phyloP scores from a whole-genome alignment of 2,113 vertebrate genomes.

The Caloenas nicobarica region DNA sequence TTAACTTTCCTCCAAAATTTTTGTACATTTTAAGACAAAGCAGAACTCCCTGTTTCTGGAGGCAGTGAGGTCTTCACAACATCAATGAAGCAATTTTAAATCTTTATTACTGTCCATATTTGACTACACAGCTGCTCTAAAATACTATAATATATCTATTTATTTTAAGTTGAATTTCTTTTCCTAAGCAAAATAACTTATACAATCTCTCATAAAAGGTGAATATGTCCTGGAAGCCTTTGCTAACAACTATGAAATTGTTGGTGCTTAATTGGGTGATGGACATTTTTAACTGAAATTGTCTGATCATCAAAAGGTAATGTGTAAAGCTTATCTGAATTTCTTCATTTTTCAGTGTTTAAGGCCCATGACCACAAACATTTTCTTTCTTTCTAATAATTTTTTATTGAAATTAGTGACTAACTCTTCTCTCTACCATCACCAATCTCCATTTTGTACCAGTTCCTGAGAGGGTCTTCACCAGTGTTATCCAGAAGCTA shows the following conservation, averaged over 20 bases:
- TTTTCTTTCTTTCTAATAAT: background rate
- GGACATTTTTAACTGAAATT: background rate
- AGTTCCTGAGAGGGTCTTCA: background rate
- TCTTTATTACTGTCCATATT: background rate
- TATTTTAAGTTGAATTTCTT: background rate
- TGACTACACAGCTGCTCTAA: background rate
- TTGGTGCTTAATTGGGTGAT: background rate
- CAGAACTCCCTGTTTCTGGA: background rate
- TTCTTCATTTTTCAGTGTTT: background rate
- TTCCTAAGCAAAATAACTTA: background rate
- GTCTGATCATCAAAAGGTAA: background rate
- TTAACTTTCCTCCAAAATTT: background rate
- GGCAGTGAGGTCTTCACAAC: background rate
- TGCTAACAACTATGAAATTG: background rate
- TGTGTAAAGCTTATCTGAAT: background rate
- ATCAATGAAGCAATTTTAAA: background rate
- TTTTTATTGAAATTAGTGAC: background rate
- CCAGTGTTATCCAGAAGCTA: background rate
- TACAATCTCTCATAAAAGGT: background rate
- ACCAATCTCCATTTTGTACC: background rate
- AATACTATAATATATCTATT: background rate
- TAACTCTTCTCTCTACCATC: background rate
- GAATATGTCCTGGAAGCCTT: background rate
- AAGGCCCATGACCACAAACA: background rate
- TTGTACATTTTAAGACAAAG: background rate